Evolutionary conservation across 2,797 vertebrate genomes (phyloP).

Genomic region (Pteronotus mesoamericanus): DNA sequence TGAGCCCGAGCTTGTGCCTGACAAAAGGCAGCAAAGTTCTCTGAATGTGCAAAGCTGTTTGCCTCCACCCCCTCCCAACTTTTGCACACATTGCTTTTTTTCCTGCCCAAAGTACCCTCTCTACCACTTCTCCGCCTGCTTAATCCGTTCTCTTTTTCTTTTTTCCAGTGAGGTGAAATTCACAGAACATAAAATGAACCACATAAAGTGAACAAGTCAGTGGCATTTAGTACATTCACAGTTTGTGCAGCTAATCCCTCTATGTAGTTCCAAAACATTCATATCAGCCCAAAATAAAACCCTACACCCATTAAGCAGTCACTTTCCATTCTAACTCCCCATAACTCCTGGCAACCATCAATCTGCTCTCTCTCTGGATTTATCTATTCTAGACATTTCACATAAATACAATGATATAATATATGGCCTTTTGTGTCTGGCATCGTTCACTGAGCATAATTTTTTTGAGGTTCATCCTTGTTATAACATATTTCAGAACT

Average conservation of each 20-base stretch:
- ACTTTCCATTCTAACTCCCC: neutral
- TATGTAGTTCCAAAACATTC: neutral
- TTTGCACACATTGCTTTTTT: neutral
- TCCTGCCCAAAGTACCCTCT: neutral
- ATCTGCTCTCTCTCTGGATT: neutral
- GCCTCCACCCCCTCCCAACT: neutral
- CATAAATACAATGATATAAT: accelerated
- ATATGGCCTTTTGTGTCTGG: neutral
- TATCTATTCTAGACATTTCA: neutral
- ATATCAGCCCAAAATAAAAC: neutral
- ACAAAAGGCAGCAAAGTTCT: neutral
- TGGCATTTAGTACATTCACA: neutral
- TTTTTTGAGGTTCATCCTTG: neutral
- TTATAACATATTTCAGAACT: neutral
- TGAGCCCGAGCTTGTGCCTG: neutral
- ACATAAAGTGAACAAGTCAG: neutral
- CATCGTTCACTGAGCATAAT: neutral
- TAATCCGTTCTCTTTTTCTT: neutral
- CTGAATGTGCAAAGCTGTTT: neutral
- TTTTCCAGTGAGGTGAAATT: neutral
- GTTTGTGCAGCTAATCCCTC: neutral
- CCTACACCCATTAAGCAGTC: no score
- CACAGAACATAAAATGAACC: neutral
- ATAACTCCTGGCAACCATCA: neutral
- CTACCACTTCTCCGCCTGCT: neutral